A percentile compares a stretch with the other conserved stretches of the same genome.
Conservation (phyloP, 1,140 invertebrate genomes). For the Pseudomyrmex sp. region DNA sequence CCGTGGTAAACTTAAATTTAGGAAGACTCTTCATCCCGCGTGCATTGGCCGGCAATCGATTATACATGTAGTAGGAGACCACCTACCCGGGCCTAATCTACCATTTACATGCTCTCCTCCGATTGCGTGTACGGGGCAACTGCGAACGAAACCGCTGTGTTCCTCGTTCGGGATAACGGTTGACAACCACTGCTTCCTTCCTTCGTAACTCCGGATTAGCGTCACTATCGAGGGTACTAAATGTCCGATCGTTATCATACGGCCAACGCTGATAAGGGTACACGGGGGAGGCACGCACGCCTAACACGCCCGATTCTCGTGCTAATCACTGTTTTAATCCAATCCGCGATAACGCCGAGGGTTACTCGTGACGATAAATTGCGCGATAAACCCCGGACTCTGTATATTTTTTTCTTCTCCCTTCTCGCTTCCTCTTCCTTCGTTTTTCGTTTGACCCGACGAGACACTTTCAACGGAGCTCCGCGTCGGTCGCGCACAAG, state of each 20-base stretch:
- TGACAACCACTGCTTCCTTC: slow-evolving; percentile 75
- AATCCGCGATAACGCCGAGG: slow-evolving; percentile 75
- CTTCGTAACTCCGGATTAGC: slow-evolving; percentile 78
- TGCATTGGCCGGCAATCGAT: slow-evolving; percentile 40
- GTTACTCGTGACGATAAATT: slow-evolving; percentile 76
- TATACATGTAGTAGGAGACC: slow-evolving; percentile 19
- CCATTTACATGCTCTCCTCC: slow-evolving; percentile 71
- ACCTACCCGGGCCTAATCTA: slow-evolving; percentile 62
- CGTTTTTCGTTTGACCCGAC: slow-evolving; percentile 28
- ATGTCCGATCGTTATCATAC: slow-evolving; percentile 79
- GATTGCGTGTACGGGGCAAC: slow-evolving; percentile 67
- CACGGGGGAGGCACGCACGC: slow-evolving; percentile 74
- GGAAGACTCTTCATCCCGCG: slow-evolving; percentile 14
- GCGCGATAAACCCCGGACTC: slow-evolving; percentile 64
- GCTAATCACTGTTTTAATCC: slow-evolving; percentile 81
- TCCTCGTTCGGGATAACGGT: slow-evolving; percentile 68
- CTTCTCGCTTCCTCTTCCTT: background rate
- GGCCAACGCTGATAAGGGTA: slow-evolving; percentile 74
- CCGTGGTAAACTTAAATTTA: slow-evolving; percentile 19
- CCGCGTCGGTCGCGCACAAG: slow-evolving; percentile 20
- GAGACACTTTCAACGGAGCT: slow-evolving; percentile 61
- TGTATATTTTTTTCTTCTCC: slow-evolving; percentile 19
- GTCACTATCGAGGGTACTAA: slow-evolving; percentile 79
- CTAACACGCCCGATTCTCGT: slow-evolving; percentile 73
- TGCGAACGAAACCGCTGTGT: slow-evolving; percentile 63